These are phyloP conservation scores for Paratrypauchen microcephalus DNA, from an alignment of 2,797 vertebrate genomes.

Conservation along the genomic window DNA sequence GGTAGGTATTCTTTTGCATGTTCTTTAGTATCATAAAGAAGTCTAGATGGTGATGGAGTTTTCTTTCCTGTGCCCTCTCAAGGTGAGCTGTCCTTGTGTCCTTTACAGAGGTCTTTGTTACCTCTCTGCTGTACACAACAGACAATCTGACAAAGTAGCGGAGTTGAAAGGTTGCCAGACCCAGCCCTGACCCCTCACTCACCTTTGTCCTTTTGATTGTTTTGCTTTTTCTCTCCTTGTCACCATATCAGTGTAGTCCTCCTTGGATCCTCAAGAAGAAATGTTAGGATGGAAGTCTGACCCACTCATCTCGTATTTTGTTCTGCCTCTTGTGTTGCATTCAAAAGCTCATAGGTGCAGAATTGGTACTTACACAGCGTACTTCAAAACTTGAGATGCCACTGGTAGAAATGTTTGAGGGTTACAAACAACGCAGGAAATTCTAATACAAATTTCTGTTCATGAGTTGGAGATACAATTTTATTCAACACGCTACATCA, in stretches of 20 bases:
- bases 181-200: slow-evolving; percentile 24
- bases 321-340: slow-evolving; percentile 43
- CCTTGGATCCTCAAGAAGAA: slow-evolving; percentile 21
- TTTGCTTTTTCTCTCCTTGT: slow-evolving; percentile 23
- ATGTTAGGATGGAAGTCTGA: slow-evolving; percentile 23
- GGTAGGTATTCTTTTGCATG: slow-evolving; percentile 29
- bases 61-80: slow-evolving; percentile 37
- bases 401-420: slow-evolving; percentile 44
- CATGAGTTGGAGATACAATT: background rate
- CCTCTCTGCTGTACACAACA: slow-evolving; percentile 26
- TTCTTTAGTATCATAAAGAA: slow-evolving; percentile 42
- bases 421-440: background rate
- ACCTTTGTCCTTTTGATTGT: slow-evolving; percentile 30
- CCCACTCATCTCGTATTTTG: slow-evolving; percentile 19
- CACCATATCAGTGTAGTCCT: background rate
- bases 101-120: slow-evolving; percentile 28
- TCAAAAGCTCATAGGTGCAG: slow-evolving; percentile 44
- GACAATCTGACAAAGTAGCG: slow-evolving; percentile 38
- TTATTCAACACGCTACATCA: slow-evolving; percentile 3
- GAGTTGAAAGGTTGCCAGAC: slow-evolving; percentile 43
- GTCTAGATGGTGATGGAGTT: slow-evolving; percentile 38
- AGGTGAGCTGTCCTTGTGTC: slow-evolving; percentile 48
- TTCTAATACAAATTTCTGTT: background rate
- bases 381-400: slow-evolving; percentile 46
- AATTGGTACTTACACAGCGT: slow-evolving; percentile 50